Evolutionary conservation across 2,797 vertebrate species (phyloP), one percentile per base, ranked within the genome.

Genomic region (Alexandromys oeconomus): DNA sequence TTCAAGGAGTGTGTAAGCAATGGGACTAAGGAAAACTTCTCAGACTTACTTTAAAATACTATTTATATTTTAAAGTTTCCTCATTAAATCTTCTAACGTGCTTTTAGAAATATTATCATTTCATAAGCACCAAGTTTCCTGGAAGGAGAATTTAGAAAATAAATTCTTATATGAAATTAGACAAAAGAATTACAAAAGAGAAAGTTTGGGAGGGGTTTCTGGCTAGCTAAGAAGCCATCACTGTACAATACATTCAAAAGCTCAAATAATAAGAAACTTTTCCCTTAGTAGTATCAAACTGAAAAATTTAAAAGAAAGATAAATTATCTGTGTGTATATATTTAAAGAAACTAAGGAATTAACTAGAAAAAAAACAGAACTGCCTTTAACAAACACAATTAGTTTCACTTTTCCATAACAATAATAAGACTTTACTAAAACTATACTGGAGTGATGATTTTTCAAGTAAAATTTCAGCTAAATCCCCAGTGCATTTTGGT

Each of bases 341-440:
- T 54, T 89, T 91, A 91, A 19, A 94, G 23, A 84, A 8, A 94
- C 85, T 48, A 95, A 97, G 6, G 27, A 96, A 92, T 76, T 81
- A 48, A 46, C 43, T 9, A 59, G 31, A 69, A 59, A 94, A 94
- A 96, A 40, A 27, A 93, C 37, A 61, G 27, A 95, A 95, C n/a
- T 31, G 48, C 29, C 65, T 93, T 84, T 46, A 73, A 92, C 31
- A 94, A 92, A 65, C 19, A 93, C 31, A 91, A 71, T 67, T 77
- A 74, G 9, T 73, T 40, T 95, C 65, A 87, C 96, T 73, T 80
- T 97, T 77, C 93, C 63, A 8, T 13, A 65, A 34, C n/a, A 94
- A 96, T 67, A 31, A 79, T 25, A 87, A 97, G 80, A 43, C 25
- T 91, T 97, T 92, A 94, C 81, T 95, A 98, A 97, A 78, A 93